Base-by-base conservation (phyloP, 2,888 invertebrate genomes). In the Mycogona germanica region DNA sequence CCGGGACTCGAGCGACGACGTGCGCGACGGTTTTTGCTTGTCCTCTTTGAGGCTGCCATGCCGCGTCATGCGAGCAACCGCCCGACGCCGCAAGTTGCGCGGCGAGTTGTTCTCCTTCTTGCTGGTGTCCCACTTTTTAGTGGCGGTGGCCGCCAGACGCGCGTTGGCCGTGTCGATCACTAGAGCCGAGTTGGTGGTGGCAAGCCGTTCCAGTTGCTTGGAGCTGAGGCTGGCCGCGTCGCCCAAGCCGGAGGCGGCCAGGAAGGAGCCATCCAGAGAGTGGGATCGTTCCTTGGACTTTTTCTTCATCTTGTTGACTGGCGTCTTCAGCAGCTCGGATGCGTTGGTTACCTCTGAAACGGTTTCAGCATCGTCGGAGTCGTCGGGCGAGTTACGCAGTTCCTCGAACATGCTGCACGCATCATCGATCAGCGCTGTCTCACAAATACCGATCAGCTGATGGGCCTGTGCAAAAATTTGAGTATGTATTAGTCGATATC, bases 341-440 rank as follows among this genome's bases (percentile, higher is more conserved):
- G 21, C 49, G 9, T 32, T 5, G n/a, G 21, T 32, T 1, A 17
- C 6, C 17, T 46, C 46, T 1, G 30, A 29, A 12, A 46, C 28
- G n/a, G n/a, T n/a, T n/a, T n/a, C n/a, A n/a, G n/a, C n/a, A 26
- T 46, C 30, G 14, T 29, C 21, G 21, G 12, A 12, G 23, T 46
- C 29, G 14, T 14, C 37, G 23, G 12, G 51, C 17, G 41, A 29
- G 17, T 21, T 44, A n/a, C 44, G 28, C 9, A 85, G 81, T 67
- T 84, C 81, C 62, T 88, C 87, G 45, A 91, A 79, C 63, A 83
- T 85, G 9, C 81, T 79, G 42, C 92, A 74, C 0, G 88, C 85
- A 66, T 91, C 87, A 66, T 91, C 89, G 0, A 92, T 83, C 35
- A 87, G 72, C 7, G 80, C 80, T 0, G 87, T 84, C 66, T 91